Evolutionary conservation across 2,113 vertebrate genomes (phyloP).

Genomic region (Ardeotis arabs): DNA sequence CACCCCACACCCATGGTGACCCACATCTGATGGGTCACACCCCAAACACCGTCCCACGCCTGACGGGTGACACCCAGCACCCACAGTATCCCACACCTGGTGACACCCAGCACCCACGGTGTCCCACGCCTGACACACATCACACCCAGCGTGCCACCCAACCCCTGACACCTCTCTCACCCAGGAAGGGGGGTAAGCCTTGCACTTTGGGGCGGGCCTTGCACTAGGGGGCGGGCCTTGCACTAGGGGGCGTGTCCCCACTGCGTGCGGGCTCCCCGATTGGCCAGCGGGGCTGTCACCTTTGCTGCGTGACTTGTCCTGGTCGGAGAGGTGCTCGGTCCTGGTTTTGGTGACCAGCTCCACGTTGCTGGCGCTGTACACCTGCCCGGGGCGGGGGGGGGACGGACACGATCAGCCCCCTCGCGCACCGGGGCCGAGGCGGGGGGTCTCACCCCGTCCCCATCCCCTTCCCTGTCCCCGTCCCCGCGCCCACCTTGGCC

Average conservation of each 20-base stretch:
- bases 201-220: neutral
- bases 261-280: rapidly evolving
- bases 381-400: conserved; percentile 70
- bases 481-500: conserved; percentile 82
- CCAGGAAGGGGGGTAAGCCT: neutral
- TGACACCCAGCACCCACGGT: too few relatives aligned
- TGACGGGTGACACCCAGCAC: too few relatives aligned
- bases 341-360: conserved; percentile 95
- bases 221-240: neutral
- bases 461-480: neutral
- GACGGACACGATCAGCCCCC: neutral
- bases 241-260: neutral
- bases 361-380: conserved; percentile 95
- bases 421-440: neutral
- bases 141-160: neutral
- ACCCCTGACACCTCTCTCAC: neutral
- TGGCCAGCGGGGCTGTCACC: conserved; percentile 72
- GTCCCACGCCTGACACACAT: rapidly evolving
- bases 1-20: too few relatives aligned
- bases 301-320: conserved; percentile 94
- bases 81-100: too few relatives aligned
- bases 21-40: too few relatives aligned
- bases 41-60: too few relatives aligned
- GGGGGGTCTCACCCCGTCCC: neutral
- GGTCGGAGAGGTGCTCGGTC: conserved; percentile 93